Percentiles rank a stretch among this genome's conserved stretches.
Evolutionary conservation across 1,140 invertebrate species (phyloP).

Genomic region (Papilio polytes): DNA sequence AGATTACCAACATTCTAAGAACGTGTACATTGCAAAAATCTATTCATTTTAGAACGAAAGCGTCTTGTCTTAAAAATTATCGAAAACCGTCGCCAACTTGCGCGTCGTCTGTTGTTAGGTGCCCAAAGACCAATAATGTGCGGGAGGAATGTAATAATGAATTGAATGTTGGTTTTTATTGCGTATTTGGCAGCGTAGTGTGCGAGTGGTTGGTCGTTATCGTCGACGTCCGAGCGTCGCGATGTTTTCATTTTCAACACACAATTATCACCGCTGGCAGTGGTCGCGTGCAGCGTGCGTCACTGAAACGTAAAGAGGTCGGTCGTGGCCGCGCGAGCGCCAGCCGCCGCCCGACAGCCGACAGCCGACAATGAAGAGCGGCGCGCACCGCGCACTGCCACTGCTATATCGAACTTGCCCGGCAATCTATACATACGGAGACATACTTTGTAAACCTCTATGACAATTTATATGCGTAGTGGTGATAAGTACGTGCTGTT

Average conservation of each 20-base stretch:
- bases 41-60: neutral
- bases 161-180: slow-evolving; percentile 1
- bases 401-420: slow-evolving; percentile 68
- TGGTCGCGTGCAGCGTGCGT: slow-evolving; percentile 55
- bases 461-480: neutral
- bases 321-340: slow-evolving; percentile 64
- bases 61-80: neutral
- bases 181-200: slow-evolving; percentile 18
- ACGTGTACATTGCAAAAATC: slow-evolving; percentile 21
- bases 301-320: slow-evolving; percentile 80
- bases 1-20: slow-evolving; percentile 27
- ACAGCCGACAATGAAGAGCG: slow-evolving; percentile 65
- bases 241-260: slow-evolving; percentile 54
- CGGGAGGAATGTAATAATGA: neutral
- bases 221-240: slow-evolving; percentile 22
- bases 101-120: neutral
- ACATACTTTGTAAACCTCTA: slow-evolving; percentile 34
- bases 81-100: neutral
- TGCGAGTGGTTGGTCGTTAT: slow-evolving; percentile 29
- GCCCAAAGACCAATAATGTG: neutral
- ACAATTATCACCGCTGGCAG: slow-evolving; percentile 51
- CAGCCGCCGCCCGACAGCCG: slow-evolving; percentile 29
- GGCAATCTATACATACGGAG: slow-evolving; percentile 64
- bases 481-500: neutral
- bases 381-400: slow-evolving; percentile 51